Percentiles rank a stretch among this genome's conserved stretches.
These are phyloP conservation scores for Ganaspis brasiliensis DNA, from an alignment of 2,888 invertebrate genomes.

Conservation along the genomic window DNA sequence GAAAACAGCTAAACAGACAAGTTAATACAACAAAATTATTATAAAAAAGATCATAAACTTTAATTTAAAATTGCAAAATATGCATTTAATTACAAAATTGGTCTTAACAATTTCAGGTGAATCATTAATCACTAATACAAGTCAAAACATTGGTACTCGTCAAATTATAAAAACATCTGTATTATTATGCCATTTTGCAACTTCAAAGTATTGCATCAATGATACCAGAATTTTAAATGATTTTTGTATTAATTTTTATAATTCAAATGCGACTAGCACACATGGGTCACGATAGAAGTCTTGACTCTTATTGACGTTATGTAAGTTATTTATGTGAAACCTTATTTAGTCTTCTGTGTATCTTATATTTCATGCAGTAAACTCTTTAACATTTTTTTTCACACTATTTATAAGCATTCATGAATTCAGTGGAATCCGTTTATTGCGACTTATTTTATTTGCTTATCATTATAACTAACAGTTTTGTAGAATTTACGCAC, in stretches of 20 bases:
- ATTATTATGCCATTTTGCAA: not conserved
- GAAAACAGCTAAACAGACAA: too few species aligned
- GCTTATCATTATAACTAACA: too few species aligned
- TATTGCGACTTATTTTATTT: too few species aligned
- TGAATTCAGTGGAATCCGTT: too few species aligned
- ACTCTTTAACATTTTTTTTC: not conserved
- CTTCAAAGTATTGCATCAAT: not conserved
- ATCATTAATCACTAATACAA: not conserved
- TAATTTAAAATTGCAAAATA: too few species aligned
- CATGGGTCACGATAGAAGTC: constrained; percentile 29
- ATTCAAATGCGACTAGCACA: not conserved
- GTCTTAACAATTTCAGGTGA: not conserved
- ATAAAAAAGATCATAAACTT: too few species aligned
- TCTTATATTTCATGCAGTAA: not conserved
- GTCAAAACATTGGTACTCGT: not conserved
- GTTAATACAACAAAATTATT: too few species aligned
- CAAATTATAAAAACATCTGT: not conserved
- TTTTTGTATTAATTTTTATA: not conserved
- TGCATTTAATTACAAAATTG: not conserved
- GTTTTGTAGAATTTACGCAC: too few species aligned
- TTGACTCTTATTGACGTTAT: constrained; percentile 15
- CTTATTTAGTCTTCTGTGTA: not conserved
- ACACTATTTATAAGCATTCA: not conserved
- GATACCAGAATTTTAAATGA: not conserved
- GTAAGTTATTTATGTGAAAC: constrained; percentile 16